Evolutionary conservation across 2,888 invertebrate species (phyloP).

Genomic region (Andrena bicolor): DNA sequence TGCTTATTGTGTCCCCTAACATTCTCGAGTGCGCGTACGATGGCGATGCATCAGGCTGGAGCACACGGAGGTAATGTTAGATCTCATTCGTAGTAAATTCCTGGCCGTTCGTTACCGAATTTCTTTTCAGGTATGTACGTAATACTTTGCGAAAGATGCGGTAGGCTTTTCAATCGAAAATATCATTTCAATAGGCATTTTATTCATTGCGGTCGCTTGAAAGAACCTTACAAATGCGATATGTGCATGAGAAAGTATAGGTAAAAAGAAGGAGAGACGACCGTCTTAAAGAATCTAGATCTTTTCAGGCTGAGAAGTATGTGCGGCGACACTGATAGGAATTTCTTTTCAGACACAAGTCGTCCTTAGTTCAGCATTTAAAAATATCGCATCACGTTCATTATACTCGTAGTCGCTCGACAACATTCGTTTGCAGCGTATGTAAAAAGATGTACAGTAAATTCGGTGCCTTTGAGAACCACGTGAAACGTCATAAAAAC

Average conservation of each 20-base stretch:
- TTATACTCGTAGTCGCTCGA: neutral
- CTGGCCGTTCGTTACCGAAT: conserved; percentile 15
- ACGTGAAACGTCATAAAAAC: conserved; percentile 43
- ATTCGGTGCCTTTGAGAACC: conserved; percentile 59
- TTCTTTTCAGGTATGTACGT: conserved; percentile 56
- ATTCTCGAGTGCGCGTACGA: conserved; percentile 35
- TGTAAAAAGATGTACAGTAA: conserved; percentile 60
- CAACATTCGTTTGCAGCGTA: conserved; percentile 43
- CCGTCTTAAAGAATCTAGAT: neutral
- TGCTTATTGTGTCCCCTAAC: conserved; percentile 52
- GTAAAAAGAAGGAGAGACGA: conserved; percentile 45
- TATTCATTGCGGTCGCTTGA: conserved; percentile 41
- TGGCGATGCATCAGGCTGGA: conserved; percentile 48
- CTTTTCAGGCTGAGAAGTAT: neutral
- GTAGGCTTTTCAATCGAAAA: conserved; percentile 59
- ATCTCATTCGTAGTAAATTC: neutral
- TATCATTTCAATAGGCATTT: conserved; percentile 62
- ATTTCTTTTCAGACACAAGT: conserved; percentile 63
- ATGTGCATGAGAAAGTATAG: conserved; percentile 59
- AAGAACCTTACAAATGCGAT: conserved; percentile 50
- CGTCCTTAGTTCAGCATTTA: conserved; percentile 60
- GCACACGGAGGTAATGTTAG: conserved; percentile 57
- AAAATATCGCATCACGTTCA: conserved; percentile 32
- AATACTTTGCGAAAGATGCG: conserved; percentile 61
- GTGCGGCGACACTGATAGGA: neutral